These are phyloP conservation scores for Apus apus DNA, from an alignment of 2,113 vertebrate genomes.

Conservation along the genomic window DNA sequence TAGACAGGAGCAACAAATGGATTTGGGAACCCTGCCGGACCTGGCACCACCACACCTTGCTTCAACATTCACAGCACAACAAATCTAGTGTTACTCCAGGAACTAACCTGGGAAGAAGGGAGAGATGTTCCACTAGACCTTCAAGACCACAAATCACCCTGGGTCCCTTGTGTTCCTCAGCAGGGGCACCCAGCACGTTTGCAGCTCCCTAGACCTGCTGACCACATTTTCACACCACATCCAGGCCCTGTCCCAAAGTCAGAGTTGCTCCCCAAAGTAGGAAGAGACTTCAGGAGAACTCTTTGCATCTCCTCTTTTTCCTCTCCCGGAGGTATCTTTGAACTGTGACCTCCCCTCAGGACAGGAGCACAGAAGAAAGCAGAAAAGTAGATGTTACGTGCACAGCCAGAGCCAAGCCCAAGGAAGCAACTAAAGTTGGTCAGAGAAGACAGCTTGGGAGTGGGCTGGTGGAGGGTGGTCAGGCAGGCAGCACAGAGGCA, in stretches of 20 bases:
- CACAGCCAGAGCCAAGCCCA: slow-evolving; percentile 49
- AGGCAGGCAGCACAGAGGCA: slow-evolving; percentile 53
- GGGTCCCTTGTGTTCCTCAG: neutral
- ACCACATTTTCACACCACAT: neutral
- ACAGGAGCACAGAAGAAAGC: slow-evolving; percentile 18
- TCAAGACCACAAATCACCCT: neutral
- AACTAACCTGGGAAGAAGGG: neutral
- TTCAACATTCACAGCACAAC: fast-evolving
- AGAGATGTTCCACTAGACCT: neutral
- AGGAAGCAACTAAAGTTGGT: slow-evolving; percentile 37
- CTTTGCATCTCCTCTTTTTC: neutral
- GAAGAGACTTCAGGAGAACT: neutral
- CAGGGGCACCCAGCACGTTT: neutral
- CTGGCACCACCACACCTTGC: neutral
- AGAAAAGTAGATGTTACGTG: neutral
- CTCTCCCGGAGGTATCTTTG: neutral
- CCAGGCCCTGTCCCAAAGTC: neutral
- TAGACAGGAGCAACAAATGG: neutral
- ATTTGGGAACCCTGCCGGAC: neutral
- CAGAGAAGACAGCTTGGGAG: neutral
- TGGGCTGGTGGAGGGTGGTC: neutral
- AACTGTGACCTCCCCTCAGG: neutral
- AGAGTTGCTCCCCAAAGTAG: neutral
- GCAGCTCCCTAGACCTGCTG: neutral
- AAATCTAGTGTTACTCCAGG: neutral